Percentiles rank a stretch among this genome's conserved stretches.
These are phyloP conservation scores for Polyommatus icarus DNA, from an alignment of 2,888 invertebrate species.

Conservation along the genomic window DNA sequence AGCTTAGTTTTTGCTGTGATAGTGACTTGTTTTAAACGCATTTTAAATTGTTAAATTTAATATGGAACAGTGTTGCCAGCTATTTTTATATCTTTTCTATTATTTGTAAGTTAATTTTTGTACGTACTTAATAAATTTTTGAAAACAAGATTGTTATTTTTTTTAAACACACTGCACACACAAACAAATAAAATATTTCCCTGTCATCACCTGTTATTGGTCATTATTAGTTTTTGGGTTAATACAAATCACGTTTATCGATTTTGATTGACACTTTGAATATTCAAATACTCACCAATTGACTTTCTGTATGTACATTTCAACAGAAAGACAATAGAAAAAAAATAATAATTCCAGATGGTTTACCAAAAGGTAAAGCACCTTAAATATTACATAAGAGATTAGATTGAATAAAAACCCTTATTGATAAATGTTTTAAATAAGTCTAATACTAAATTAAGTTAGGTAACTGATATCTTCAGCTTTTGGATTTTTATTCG, in stretches of 20 bases:
- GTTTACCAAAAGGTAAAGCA: conserved; percentile 15
- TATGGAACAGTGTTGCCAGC: conserved; percentile 53
- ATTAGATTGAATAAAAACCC: conserved; percentile 9
- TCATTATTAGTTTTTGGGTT: conserved; percentile 62
- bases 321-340: conserved; percentile 39
- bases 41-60: conserved; percentile 31
- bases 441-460: background rate
- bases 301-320: conserved; percentile 38
- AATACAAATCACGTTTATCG: conserved; percentile 56
- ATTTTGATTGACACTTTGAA: conserved; percentile 78
- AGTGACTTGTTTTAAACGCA: conserved; percentile 26
- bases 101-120: conserved; percentile 56
- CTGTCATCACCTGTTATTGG: conserved; percentile 49
- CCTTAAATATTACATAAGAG: background rate
- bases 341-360: conserved; percentile 27
- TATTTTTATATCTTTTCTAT: conserved; percentile 49
- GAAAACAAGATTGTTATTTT: conserved; percentile 61
- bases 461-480: background rate
- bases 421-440: background rate
- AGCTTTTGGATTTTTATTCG: background rate
- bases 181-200: conserved; percentile 46
- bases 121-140: conserved; percentile 57
- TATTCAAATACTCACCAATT: conserved; percentile 41
- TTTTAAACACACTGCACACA: conserved; percentile 44
- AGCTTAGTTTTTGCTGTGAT: conserved; percentile 31